Evolutionary conservation across 2,797 vertebrate species (phyloP).

Genomic region (Melanotaenia boesemani): DNA sequence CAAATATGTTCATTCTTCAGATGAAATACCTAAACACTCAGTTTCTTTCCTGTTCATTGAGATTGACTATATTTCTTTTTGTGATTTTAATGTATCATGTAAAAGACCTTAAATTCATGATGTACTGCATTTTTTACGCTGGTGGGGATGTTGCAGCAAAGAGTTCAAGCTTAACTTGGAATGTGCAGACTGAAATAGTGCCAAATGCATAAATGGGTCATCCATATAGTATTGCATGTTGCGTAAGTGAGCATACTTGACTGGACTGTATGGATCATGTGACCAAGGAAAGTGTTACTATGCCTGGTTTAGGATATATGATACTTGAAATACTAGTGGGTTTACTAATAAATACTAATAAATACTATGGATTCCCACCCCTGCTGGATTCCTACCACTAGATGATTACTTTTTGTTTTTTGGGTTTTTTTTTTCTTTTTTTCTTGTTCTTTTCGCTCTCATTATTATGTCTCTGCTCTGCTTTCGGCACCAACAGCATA

Average conservation of each 20-base stretch:
- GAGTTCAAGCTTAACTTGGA: not conserved
- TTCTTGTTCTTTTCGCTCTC: not conserved
- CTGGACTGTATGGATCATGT: not conserved
- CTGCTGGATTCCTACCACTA: slow-evolving; percentile 15
- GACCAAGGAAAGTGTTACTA: not conserved
- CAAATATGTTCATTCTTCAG: not conserved
- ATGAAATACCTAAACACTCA: not conserved
- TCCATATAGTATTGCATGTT: not conserved
- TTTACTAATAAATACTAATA: not conserved
- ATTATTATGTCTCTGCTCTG: not conserved
- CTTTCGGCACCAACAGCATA: not conserved
- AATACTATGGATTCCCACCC: no score
- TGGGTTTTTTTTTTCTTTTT: not conserved
- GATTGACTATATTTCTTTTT: no score
- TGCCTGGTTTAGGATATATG: not conserved
- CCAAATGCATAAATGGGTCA: not conserved
- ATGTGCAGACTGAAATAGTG: not conserved
- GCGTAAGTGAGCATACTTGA: not conserved
- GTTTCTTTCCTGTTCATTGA: no score
- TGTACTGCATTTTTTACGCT: not conserved
- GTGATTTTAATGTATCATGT: not conserved
- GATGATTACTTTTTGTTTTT: slow-evolving; percentile 4
- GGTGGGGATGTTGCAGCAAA: not conserved
- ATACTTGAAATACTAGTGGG: not conserved
- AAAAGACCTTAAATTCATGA: no score